Base-by-base conservation (phyloP, 2,888 invertebrate species). In the Clostera curtula region DNA sequence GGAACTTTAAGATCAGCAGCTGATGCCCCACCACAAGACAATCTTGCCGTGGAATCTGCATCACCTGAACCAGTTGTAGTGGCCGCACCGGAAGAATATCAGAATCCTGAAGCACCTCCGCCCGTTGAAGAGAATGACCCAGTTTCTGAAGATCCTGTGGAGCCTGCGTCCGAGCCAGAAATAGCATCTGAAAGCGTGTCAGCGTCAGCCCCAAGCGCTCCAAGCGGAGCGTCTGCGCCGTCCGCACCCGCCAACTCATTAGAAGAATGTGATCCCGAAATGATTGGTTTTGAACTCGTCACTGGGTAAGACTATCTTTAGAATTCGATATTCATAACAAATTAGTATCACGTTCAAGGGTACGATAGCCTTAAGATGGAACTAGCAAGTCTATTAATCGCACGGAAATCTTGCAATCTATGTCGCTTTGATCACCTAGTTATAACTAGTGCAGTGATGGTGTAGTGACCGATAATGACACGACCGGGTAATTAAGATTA, bases 261-360 rank as follows among this genome's bases (percentile, higher is more conserved):
- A 23, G 93, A 93, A 60, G 93, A 93, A 73, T 94, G 94, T 70
- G 93, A 94, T 74, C 88, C 92, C 25, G 94, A 94, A 75, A 92
- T 93, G 90, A 89, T 93, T 54, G 93, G 94, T 48, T 96, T 96
- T 73, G 96, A 96, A 83, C 88, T 96, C 63, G 90, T 95, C 57
- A 96, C 95, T 45, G 96, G 93, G 88, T 88, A 79, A 83, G 75
- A n/a, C n/a, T n/a, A n/a, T n/a, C n/a, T n/a, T n/a, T n/a, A n/a
- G n/a, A n/a, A n/a, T n/a, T n/a, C n/a, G n/a, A n/a, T n/a, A n/a
- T n/a, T n/a, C n/a, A n/a, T n/a, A n/a, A n/a, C n/a, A n/a, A n/a
- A n/a, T n/a, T n/a, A n/a, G n/a, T n/a, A n/a, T n/a, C n/a, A n/a
- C n/a, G n/a, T n/a, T n/a, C n/a, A n/a, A n/a, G n/a, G n/a, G n/a